A percentile compares a stretch with the other conserved stretches of the same genome.
These are phyloP conservation scores for Lithodes maja DNA, from an alignment of 2,888 invertebrate species.

Conservation along the genomic window DNA sequence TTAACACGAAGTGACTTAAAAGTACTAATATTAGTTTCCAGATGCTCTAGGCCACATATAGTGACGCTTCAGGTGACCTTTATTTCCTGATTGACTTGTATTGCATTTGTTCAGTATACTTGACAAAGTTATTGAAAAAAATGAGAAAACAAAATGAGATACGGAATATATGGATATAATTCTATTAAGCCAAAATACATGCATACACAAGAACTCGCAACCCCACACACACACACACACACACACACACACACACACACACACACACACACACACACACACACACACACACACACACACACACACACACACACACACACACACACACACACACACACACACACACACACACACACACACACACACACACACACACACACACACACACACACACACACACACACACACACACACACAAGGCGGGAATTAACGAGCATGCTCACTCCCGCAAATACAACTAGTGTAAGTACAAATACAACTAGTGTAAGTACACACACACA, in stretches of 20 bases:
- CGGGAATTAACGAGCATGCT: no score
- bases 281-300: conserved; percentile 39
- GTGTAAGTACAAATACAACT: no score
- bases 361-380: conserved; percentile 21
- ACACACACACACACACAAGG: conserved; percentile 14
- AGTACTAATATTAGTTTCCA: no score
- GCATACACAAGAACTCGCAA: conserved; percentile 3
- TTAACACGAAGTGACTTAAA: no score
- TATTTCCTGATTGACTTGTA: no score
- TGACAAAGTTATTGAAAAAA: no score
- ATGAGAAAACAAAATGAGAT: no score
- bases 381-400: neutral
- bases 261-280: conserved; percentile 21
- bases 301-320: conserved; percentile 25
- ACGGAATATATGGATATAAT: no score
- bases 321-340: conserved; percentile 36
- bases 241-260: conserved; percentile 29
- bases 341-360: conserved; percentile 23
- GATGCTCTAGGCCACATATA: no score
- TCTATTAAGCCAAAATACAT: neutral
- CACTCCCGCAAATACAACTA: no score
- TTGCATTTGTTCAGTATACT: no score
- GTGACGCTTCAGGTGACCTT: no score
- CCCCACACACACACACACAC: conserved; percentile 23
- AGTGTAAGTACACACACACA: conserved; percentile 44